phyloP scores from a whole-genome alignment of 2,888 invertebrate genomes.

The Andrena chrysosceles region DNA sequence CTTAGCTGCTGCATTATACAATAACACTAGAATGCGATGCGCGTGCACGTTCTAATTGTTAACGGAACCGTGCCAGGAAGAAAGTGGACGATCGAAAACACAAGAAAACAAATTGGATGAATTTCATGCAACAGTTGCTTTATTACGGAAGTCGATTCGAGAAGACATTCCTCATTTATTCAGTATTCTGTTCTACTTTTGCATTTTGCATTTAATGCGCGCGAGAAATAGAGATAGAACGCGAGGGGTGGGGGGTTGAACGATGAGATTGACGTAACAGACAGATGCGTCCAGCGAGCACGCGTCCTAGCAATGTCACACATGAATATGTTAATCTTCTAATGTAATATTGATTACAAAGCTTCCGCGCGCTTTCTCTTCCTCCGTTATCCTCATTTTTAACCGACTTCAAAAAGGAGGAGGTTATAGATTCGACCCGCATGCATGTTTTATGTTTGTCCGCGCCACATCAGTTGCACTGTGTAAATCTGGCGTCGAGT shows the following conservation, averaged over 20 bases:
- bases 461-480: too few species aligned
- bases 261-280: constrained; percentile 41
- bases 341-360: constrained; percentile 55
- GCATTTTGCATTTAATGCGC: constrained; percentile 14
- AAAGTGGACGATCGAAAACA: constrained; percentile 1
- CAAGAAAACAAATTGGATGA: background rate
- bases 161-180: background rate
- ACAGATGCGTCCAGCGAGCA: constrained; percentile 61
- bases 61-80: constrained; percentile 4
- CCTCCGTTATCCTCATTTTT: constrained; percentile 26
- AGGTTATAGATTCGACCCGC: too few species aligned
- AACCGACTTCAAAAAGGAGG: too few species aligned
- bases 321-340: constrained; percentile 76
- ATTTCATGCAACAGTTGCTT: background rate
- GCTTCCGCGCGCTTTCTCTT: constrained; percentile 35
- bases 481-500: too few species aligned
- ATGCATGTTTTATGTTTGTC: too few species aligned
- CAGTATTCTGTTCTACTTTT: constrained; percentile 27
- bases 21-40: too few species aligned
- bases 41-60: constrained; percentile 6
- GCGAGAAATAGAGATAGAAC: background rate
- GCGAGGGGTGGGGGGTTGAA: background rate
- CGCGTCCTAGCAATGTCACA: constrained; percentile 66
- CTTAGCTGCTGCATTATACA: too few species aligned
- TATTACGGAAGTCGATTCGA: background rate